Evolutionary conservation across 1,140 invertebrate species (phyloP).

Genomic region (Cheumatopsyche charites): DNA sequence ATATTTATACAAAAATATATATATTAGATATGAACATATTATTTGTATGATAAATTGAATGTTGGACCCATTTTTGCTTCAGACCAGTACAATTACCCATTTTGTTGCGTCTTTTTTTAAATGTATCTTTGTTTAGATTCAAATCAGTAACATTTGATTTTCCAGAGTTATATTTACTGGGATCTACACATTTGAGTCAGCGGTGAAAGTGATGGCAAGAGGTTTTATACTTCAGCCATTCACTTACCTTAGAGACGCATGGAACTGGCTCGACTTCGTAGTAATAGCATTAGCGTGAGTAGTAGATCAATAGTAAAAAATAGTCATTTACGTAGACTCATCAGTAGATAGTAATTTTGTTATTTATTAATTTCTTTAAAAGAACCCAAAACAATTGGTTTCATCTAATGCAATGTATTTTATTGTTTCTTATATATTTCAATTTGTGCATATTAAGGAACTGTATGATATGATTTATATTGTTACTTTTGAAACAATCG

Average conservation of each 20-base stretch:
- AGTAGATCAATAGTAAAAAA: constrained; percentile 47
- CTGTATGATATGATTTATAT: too few species aligned
- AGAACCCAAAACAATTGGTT: background rate
- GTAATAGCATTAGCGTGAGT: constrained; percentile 99
- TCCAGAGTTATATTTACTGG: constrained; percentile 98
- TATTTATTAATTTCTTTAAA: background rate
- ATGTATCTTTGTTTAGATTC: constrained; percentile 30
- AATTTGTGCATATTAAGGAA: too few species aligned
- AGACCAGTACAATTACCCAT: too few species aligned
- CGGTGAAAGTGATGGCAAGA: constrained; percentile 98
- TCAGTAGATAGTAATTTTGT: constrained; percentile 11
- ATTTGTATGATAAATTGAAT: too few species aligned
- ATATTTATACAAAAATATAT: constrained; percentile 9
- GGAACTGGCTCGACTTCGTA: constrained; percentile 99
- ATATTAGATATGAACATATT: background rate
- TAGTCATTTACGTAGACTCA: constrained; percentile 26
- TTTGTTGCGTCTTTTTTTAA: background rate
- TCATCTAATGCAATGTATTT: too few species aligned
- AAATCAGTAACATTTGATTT: constrained; percentile 53
- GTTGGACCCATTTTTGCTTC: too few species aligned
- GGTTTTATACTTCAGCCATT: constrained; percentile 98
- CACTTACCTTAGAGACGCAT: constrained; percentile 99
- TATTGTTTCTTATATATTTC: too few species aligned
- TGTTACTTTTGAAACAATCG: too few species aligned
- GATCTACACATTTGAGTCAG: constrained; percentile 99